Evolutionary conservation across 2,113 vertebrate genomes (phyloP), one percentile per base, ranked within the genome.

Genomic region (Ariopsis seemanni): DNA sequence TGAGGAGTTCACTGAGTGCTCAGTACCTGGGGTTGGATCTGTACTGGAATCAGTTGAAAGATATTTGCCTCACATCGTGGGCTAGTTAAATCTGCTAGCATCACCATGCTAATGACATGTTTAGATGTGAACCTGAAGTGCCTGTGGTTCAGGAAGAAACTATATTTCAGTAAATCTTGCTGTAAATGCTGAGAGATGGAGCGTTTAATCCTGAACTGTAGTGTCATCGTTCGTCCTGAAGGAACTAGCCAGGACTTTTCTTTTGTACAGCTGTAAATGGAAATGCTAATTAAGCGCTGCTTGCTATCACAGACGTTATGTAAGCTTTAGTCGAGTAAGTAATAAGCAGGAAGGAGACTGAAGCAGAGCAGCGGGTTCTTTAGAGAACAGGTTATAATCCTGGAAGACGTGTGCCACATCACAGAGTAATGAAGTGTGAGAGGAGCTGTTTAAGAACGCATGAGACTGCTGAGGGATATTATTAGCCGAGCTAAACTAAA

Each of bases 371-470:
- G 63, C 20, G 27, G 79, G 48, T 57, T 82, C 67, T 71, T 87
- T 48, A 82, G 14, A 48, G 53, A 53, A 52, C 72, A 83, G 57
- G 22, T 58, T 82, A 50, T 62, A 83, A 83, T 60, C 55, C 55
- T 87, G 67, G 67, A 63, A 77, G 71, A 87, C 72, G 58, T 65
- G 48, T 65, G 63, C 27, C 71, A 77, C 81, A 63, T 83, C 86
- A 55, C 55, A 83, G 69, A 83, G 67, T 34, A 75, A 83, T 83
- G 69, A 53, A 58, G 81, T 65, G 80, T 34, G 69, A 75, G 42
- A 72, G 27, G 48, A 87, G 48, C 80, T 87, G 85, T 86, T 86
- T 86, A 69, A 86, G 78, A 71, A 86, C 27, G 5, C 55, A 50
- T 52, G 2, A 83, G 69, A 63, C 81, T 75, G 81, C 81, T 77